These are phyloP conservation scores for Philaethria dido DNA, from an alignment of 2,888 invertebrate genomes.

Conservation along the genomic window DNA sequence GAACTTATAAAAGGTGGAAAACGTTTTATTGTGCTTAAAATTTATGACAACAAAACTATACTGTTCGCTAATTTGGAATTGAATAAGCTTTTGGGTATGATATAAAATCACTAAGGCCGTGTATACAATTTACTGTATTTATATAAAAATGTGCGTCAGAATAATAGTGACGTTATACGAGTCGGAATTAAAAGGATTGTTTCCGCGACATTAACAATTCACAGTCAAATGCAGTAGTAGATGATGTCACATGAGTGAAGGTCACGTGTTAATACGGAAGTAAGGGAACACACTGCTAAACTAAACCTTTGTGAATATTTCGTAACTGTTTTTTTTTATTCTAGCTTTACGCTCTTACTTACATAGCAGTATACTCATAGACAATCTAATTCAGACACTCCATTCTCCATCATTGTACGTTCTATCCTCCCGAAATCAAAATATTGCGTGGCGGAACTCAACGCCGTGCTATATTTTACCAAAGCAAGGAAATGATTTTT, in stretches of 20 bases:
- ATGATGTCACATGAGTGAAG: conserved; percentile 50
- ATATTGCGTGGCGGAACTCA: too few species aligned
- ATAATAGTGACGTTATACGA: conserved; percentile 8
- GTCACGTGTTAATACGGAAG: conserved; percentile 54
- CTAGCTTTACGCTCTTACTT: too few species aligned
- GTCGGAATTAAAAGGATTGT: conserved; percentile 45
- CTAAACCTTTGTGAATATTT: conserved; percentile 42
- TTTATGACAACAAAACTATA: conserved; percentile 9
- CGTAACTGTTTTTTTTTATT: too few species aligned
- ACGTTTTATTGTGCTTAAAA: conserved; percentile 4
- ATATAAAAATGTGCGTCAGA: background rate
- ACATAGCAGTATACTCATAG: too few species aligned
- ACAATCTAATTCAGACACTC: too few species aligned
- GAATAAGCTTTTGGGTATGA: conserved; percentile 2
- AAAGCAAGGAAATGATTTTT: too few species aligned
- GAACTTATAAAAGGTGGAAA: conserved; percentile 1
- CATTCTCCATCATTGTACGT: too few species aligned
- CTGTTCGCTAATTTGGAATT: background rate
- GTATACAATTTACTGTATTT: background rate
- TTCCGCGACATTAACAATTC: conserved; percentile 50
- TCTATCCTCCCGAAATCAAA: too few species aligned
- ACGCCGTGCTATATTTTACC: too few species aligned
- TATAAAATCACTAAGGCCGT: conserved; percentile 4
- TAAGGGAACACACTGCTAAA: conserved; percentile 53
- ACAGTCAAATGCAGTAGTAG: conserved; percentile 47